phyloP scores from a whole-genome alignment of 2,797 vertebrate species.

The Phalloptychus januarius region DNA sequence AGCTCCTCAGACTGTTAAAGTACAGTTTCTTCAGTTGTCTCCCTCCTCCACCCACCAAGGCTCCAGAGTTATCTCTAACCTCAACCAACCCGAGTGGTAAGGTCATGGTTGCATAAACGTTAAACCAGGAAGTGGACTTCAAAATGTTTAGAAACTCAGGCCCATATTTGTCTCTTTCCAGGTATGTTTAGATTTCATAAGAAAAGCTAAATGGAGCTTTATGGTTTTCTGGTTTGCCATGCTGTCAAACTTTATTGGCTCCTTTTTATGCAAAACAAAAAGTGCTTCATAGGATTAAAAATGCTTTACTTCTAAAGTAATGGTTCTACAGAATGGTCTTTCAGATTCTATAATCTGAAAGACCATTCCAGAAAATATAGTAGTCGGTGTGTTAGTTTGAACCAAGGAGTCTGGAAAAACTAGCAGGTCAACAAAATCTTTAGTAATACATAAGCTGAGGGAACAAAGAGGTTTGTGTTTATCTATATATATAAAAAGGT shows the following conservation, averaged over 20 bases:
- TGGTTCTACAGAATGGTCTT: too few relatives aligned
- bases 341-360: too few relatives aligned
- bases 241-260: not conserved
- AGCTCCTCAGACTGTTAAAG: conserved; percentile 85
- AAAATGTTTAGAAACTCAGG: not conserved
- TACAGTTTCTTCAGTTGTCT: conserved; percentile 91
- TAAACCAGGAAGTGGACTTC: not conserved
- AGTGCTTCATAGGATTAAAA: not conserved
- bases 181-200: not conserved
- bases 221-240: not conserved
- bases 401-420: too few relatives aligned
- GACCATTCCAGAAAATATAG: not conserved
- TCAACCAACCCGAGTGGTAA: conserved; percentile 62
- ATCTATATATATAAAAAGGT: not conserved
- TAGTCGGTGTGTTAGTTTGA: not conserved
- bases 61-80: conserved; percentile 55
- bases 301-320: not conserved
- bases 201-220: not conserved
- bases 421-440: too few relatives aligned
- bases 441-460: too few relatives aligned
- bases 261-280: not conserved
- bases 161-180: not conserved
- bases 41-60: conserved; percentile 76
- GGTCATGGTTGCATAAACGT: not conserved
- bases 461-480: too few relatives aligned